Base-by-base conservation (phyloP, 2,888 invertebrate species). In the Philereme vetulata region DNA sequence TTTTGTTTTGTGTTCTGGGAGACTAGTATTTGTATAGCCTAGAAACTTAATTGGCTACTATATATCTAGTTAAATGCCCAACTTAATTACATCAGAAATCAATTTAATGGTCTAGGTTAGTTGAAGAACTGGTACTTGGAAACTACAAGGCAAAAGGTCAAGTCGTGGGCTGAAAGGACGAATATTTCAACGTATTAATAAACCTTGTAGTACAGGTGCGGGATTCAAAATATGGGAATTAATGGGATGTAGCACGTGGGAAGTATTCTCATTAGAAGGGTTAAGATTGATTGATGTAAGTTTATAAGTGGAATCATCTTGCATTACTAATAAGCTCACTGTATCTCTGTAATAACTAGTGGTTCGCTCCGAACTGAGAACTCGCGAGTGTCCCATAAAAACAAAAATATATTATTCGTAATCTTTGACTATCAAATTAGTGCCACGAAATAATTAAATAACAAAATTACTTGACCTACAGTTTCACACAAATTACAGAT, bases 131-230 rank as follows among this genome's bases (percentile, higher is more conserved):
- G 38, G 56, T 40, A 46, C 43, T 48, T 21, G 32, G 32, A 36
- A 51, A 48, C 57, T 56, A 45, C 45, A 46, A 40, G 38, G 51
- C 51, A 57, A 51, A 38, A 35, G 51, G 51, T 21, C 35, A 32
- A 35, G 51, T 51, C 21, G 11, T 9, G 21, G 51, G 51, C 8
- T 42, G 34, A 35, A 42, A 34, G 57, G 47, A 47, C 51, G 21
- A 57, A 57, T 57, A 47, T 48, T 52, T 47, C 57, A 36, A 43
- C 42, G 32, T 38, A 38, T 49, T 51, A 47, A 56, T 45, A 48
- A 45, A 45, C 47, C 34, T 42, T 7, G 47, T 35, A 34, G 6
- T 0, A 33, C 56, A 46, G n/a, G 47, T 52, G 45, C 7, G 11
- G 21, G 21, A 21, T 21, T 21, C 9, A 21, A 40, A 40, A 48